A percentile compares a stretch with the other conserved stretches of the same genome.
These are phyloP conservation scores for Sceloporus tristichus DNA, from an alignment of 2,113 vertebrate genomes.

Conservation along the genomic window DNA sequence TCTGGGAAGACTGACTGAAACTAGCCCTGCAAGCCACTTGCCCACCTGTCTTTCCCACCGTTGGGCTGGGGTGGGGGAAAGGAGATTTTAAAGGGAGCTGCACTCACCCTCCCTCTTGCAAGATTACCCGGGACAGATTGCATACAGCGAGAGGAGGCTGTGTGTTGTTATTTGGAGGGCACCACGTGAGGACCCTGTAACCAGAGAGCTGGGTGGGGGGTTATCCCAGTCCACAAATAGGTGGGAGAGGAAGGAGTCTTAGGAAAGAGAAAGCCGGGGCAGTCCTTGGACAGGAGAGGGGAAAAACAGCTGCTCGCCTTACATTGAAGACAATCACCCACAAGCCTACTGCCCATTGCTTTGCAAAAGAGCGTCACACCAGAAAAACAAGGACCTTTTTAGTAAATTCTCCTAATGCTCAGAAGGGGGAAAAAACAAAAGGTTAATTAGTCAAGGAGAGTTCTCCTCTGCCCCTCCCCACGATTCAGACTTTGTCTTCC, in stretches of 20 bases:
- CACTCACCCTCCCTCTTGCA: slow-evolving; percentile 35
- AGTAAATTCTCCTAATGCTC: no score
- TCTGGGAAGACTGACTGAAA: no score
- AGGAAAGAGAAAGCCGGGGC: background rate
- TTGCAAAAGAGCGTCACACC: slow-evolving; percentile 29
- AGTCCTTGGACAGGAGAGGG: background rate
- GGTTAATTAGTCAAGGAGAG: background rate
- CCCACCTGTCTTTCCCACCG: background rate
- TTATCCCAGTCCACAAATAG: background rate
- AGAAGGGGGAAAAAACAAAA: background rate
- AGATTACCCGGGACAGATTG: background rate
- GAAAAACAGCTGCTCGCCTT: background rate
- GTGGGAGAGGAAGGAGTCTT: background rate
- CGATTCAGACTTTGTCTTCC: background rate
- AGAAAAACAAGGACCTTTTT: background rate
- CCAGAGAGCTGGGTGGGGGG: background rate
- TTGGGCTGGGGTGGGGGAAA: rapidly evolving
- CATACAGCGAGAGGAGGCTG: rapidly evolving
- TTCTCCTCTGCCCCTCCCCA: background rate
- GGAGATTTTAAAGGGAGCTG: background rate
- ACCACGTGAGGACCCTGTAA: slow-evolving; percentile 30
- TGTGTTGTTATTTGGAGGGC: slow-evolving; percentile 26
- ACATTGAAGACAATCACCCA: background rate
- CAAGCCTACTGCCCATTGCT: background rate
- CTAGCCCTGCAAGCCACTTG: rapidly evolving